Conservation (phyloP, 2,888 invertebrate genomes). For the Seira sanloemensis region DNA sequence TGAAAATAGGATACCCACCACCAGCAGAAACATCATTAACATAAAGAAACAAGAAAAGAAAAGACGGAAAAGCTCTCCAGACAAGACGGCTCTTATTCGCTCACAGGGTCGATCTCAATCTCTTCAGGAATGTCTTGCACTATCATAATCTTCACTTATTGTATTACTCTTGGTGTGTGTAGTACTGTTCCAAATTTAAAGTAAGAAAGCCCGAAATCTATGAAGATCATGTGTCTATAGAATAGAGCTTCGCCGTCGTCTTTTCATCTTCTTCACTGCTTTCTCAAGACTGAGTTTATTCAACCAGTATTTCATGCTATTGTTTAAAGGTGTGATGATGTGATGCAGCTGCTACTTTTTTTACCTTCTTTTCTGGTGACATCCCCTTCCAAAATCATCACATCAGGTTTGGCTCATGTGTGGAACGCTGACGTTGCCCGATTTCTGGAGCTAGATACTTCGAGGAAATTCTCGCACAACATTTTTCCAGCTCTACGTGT, state of each 20-base stretch:
- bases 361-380: background rate
- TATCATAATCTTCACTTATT: slow-evolving; percentile 13
- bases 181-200: background rate
- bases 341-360: slow-evolving; percentile 10
- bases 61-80: slow-evolving; percentile 23
- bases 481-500: no score
- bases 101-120: slow-evolving; percentile 3
- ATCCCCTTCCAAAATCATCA: slow-evolving; percentile 4
- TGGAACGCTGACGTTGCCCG: no score
- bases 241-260: no score
- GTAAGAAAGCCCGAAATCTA: background rate
- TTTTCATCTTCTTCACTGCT: no score
- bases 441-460: no score
- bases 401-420: background rate
- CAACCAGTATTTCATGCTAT: background rate
- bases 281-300: background rate
- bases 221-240: background rate
- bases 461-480: no score
- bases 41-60: background rate
- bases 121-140: slow-evolving; percentile 23
- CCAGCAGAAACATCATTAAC: slow-evolving; percentile 14
- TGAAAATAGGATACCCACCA: background rate
- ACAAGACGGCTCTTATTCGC: slow-evolving; percentile 2
- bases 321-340: slow-evolving; percentile 10
- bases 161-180: no score